Conservation (phyloP, 2,888 invertebrate genomes). For the Dexiosoma caninum region DNA sequence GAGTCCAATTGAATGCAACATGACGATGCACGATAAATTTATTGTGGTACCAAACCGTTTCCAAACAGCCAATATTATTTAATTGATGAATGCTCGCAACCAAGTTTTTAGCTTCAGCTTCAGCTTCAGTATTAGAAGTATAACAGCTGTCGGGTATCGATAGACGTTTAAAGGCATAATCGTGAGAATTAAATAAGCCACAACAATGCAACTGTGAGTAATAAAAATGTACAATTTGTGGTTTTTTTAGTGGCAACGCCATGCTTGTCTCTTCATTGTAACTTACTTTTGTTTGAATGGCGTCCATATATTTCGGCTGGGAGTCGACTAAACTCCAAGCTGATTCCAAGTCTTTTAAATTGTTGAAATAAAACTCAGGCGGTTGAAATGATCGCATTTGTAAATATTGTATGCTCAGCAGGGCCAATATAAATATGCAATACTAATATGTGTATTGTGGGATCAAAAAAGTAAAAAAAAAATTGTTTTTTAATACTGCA, state of each 20-base stretch:
- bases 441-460: no score
- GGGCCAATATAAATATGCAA: constrained; percentile 69
- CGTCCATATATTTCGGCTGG: constrained; percentile 68
- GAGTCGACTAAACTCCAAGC: constrained; percentile 69
- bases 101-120: neutral
- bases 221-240: neutral
- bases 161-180: constrained; percentile 68
- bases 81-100: constrained; percentile 6
- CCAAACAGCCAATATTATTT: constrained; percentile 68
- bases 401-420: constrained; percentile 70
- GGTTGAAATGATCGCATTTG: constrained; percentile 71
- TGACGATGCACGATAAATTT: constrained; percentile 68
- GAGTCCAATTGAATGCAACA: constrained; percentile 69
- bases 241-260: neutral
- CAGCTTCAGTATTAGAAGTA: constrained; percentile 48
- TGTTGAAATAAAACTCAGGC: constrained; percentile 64
- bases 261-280: neutral
- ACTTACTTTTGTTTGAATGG: constrained; percentile 45
- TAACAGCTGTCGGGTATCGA: constrained; percentile 70
- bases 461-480: no score
- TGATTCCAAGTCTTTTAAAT: constrained; percentile 68
- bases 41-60: constrained; percentile 66
- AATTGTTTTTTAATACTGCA: no score
- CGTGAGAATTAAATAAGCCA: constrained; percentile 67
- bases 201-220: constrained; percentile 68